Evolutionary conservation across 2,797 vertebrate genomes (phyloP).

Genomic region (Phrynocephalus guinanensis): DNA sequence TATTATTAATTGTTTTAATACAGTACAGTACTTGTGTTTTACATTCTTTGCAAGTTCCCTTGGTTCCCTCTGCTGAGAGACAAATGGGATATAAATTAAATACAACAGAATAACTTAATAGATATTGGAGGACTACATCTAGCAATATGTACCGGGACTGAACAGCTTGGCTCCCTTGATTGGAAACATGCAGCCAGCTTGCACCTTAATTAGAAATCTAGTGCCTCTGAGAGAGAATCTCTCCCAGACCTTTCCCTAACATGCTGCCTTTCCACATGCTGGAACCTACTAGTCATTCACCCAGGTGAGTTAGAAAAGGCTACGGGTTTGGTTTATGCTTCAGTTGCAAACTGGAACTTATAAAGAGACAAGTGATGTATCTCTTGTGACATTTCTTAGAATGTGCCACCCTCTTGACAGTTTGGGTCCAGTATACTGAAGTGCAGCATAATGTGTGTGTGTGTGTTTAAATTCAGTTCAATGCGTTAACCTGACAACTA

Average conservation of each 20-base stretch:
- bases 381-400: not conserved
- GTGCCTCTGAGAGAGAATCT: not conserved
- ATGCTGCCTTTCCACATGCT: not conserved
- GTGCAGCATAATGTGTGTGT: not conserved
- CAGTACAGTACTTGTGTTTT: too few relatives aligned
- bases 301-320: not conserved
- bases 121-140: not conserved
- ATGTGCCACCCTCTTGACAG: not conserved
- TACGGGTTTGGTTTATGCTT: constrained; percentile 30
- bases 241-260: not conserved
- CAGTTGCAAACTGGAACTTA: not conserved
- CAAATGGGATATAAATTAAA: too few relatives aligned
- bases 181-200: not conserved
- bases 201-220: not conserved
- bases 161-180: not conserved
- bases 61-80: too few relatives aligned
- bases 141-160: not conserved
- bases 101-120: too few relatives aligned
- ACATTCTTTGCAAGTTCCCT: too few relatives aligned
- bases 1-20: too few relatives aligned
- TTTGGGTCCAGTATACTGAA: not conserved
- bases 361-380: too few relatives aligned
- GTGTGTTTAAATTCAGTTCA: not conserved
- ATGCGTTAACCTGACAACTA: not conserved
- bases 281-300: not conserved